A percentile compares a stretch with the other conserved stretches of the same genome.
These are phyloP conservation scores for Helicoverpa armigera DNA, from an alignment of 1,140 invertebrate genomes.

Conservation along the genomic window DNA sequence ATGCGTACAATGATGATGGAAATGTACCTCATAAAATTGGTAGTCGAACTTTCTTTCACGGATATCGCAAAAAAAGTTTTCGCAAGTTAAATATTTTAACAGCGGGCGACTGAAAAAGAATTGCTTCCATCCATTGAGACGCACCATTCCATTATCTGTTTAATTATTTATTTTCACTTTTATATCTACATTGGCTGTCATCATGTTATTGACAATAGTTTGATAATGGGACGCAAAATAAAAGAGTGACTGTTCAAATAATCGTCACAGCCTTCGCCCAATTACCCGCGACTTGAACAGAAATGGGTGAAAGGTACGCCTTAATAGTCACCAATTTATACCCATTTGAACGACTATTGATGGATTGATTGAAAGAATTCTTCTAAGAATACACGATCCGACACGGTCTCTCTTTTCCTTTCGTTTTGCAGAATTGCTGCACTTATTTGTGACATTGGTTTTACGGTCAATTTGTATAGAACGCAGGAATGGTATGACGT, in stretches of 20 bases:
- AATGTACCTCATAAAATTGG: too few relatives aligned
- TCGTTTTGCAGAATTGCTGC: conserved; percentile 45
- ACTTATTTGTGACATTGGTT: conserved; percentile 52
- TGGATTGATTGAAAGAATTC: conserved; percentile 59
- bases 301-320: conserved; percentile 70
- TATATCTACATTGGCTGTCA: background rate
- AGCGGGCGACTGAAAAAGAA: background rate
- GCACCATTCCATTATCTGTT: background rate
- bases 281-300: conserved; percentile 52
- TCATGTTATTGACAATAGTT: conserved; percentile 1
- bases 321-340: conserved; percentile 66
- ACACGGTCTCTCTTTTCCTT: conserved; percentile 55
- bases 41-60: conserved; percentile 8
- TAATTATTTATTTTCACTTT: conserved; percentile 44
- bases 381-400: conserved; percentile 59
- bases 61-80: background rate
- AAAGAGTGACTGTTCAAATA: conserved; percentile 55
- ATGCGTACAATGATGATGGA: background rate
- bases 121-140: background rate
- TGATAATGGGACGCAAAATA: conserved; percentile 47
- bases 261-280: conserved; percentile 50
- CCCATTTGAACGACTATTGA: conserved; percentile 63
- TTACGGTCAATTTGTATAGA: conserved; percentile 52
- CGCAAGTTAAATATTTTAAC: background rate
- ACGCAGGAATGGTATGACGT: conserved; percentile 21